Evolutionary conservation across 2,113 vertebrate genomes (phyloP).

Genomic region (Phodopus roborovskii): DNA sequence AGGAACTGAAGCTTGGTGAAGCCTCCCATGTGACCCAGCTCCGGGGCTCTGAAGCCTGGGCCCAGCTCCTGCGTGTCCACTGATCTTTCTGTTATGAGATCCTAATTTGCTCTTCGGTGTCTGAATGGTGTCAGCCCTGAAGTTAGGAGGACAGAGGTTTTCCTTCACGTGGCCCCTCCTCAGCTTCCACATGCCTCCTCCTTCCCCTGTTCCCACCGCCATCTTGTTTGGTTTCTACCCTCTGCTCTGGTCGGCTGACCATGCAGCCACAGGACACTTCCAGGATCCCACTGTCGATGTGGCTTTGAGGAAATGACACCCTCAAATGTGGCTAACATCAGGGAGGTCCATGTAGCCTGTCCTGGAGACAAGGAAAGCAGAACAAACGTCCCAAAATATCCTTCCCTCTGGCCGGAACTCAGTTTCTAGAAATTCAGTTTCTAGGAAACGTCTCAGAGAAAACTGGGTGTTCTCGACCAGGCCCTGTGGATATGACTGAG

Average conservation of each 20-base stretch:
- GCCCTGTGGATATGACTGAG: not conserved
- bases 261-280: not conserved
- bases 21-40: not conserved
- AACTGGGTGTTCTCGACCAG: not conserved
- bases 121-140: not conserved
- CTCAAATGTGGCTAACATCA: not conserved
- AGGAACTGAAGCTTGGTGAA: not conserved
- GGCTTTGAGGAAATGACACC: not conserved
- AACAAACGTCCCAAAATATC: not conserved
- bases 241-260: not conserved
- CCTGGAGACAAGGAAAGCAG: not conserved
- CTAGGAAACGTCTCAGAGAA: slow-evolving; percentile 30
- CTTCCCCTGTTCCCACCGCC: not conserved
- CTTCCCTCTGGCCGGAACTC: not conserved
- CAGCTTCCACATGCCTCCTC: not conserved
- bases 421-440: slow-evolving; percentile 46
- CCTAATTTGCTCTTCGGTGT: not conserved
- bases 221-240: not conserved
- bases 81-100: not conserved
- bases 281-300: not conserved
- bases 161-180: not conserved
- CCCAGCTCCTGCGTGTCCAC: not conserved
- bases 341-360: not conserved
- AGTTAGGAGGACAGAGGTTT: not conserved
- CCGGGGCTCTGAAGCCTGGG: too few relatives aligned